Evolutionary conservation across 2,888 invertebrate genomes (phyloP).

Genomic region (Furcula furcula): DNA sequence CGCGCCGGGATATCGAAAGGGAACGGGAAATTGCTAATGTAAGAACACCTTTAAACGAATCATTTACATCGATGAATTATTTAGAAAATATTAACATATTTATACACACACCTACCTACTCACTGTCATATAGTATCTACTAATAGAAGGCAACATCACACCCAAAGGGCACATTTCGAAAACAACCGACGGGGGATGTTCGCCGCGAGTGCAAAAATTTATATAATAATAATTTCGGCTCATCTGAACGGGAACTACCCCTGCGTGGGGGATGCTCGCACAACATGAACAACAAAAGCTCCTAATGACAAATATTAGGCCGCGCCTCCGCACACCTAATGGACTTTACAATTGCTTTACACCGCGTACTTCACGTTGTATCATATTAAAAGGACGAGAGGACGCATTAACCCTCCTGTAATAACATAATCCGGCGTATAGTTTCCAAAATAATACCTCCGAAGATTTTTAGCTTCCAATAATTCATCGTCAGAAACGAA

Average conservation of each 20-base stretch:
- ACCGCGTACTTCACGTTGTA: constrained; percentile 47
- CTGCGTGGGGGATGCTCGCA: constrained; percentile 44
- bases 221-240: constrained; percentile 65
- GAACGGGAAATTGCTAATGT: constrained; percentile 46
- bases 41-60: constrained; percentile 18
- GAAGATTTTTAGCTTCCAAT: no score
- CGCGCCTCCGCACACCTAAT: constrained; percentile 61
- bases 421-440: constrained; percentile 14
- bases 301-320: constrained; percentile 74
- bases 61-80: constrained; percentile 4
- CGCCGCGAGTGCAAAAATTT: constrained; percentile 56
- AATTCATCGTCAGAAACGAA: no score
- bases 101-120: background rate
- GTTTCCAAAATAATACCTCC: no score
- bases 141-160: constrained; percentile 34
- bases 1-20: constrained; percentile 49
- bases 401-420: constrained; percentile 43
- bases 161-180: constrained; percentile 63
- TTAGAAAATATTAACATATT: constrained; percentile 5
- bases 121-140: constrained; percentile 5
- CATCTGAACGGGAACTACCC: constrained; percentile 53
- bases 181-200: constrained; percentile 54
- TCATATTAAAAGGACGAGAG: constrained; percentile 51
- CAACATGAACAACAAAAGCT: constrained; percentile 62
- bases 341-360: constrained; percentile 70